These are phyloP conservation scores for Yponomeuta plumbellus DNA, from an alignment of 2,888 invertebrate species.

Conservation along the genomic window DNA sequence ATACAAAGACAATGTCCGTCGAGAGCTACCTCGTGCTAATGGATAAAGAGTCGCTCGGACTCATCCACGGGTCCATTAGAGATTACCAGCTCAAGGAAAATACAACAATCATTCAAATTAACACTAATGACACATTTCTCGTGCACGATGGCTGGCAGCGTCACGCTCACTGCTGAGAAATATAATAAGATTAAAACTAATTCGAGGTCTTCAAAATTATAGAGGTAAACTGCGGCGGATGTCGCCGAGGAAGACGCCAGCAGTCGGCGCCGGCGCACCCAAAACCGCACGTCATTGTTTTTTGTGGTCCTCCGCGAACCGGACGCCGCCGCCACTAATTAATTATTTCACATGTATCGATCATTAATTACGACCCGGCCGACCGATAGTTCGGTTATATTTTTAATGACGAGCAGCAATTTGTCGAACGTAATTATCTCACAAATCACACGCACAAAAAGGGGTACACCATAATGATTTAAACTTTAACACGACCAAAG, in stretches of 20 bases:
- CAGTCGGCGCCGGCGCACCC: slow-evolving; percentile 62
- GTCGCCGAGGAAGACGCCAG: slow-evolving; percentile 47
- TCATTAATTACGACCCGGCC: slow-evolving; percentile 67
- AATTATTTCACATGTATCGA: slow-evolving; percentile 76
- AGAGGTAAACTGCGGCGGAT: slow-evolving; percentile 64
- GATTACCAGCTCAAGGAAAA: slow-evolving; percentile 41
- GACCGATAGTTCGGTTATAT: slow-evolving; percentile 61
- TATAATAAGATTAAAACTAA: slow-evolving; percentile 65
- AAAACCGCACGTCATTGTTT: slow-evolving; percentile 76
- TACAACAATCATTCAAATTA: slow-evolving; percentile 63
- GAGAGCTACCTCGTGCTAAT: background rate
- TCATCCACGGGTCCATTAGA: slow-evolving; percentile 17
- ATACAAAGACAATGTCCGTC: background rate
- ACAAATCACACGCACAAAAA: slow-evolving; percentile 64
- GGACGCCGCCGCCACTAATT: slow-evolving; percentile 65
- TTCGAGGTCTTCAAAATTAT: slow-evolving; percentile 74
- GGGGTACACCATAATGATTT: slow-evolving; percentile 56
- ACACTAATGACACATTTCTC: slow-evolving; percentile 72
- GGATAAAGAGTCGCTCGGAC: slow-evolving; percentile 5
- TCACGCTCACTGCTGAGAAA: slow-evolving; percentile 67
- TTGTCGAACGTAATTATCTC: slow-evolving; percentile 72
- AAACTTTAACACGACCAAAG: slow-evolving; percentile 65
- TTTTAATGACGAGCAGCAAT: slow-evolving; percentile 70
- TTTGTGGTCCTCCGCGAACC: slow-evolving; percentile 49
- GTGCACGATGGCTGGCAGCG: slow-evolving; percentile 51